Evolutionary conservation across 2,113 vertebrate species (phyloP), one percentile per base, ranked within the genome.

Genomic region (Leucopternis melanops): DNA sequence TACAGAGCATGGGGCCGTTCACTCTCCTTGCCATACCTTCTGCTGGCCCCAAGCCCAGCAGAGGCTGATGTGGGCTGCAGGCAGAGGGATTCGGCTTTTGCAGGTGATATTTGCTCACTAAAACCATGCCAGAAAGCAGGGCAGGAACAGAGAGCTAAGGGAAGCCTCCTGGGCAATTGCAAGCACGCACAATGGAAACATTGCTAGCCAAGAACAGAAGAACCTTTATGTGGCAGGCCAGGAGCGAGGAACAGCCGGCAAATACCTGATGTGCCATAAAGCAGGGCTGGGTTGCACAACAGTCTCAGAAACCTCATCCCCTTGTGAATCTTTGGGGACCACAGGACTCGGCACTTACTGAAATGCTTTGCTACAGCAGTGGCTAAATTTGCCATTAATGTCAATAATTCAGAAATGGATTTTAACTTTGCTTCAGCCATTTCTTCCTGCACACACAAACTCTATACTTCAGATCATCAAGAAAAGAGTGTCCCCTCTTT

Each of bases 1-100:
- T 11, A 6, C 9, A 32, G 52, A 40, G 29, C 14, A 1, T 2
- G 1, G 57, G 19, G 16, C 47, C 21, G 47, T 67, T 45, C 0
- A 3, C 13, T n/a, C 45, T 47, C 45, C 34, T 16, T 27, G 31
- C 57, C 32, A 6, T 7, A 25, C n/a, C 31, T 63, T 18, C 49
- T 3, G 5, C 49, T 2, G 1, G 47, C 38, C 57, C 23, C 5
- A 2, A 21, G 55, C 57, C 57, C 71, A 18, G 32, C 44, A 45
- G 57, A 63, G 23, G 45, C 75, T 50, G 26, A 25, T 22, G 18
- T 16, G 25, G 52, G 65, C 72, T 72, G n/a, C 22, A 23, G 20
- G 32, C 4, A 0, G 40, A 55, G 19, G 18, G 47, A 61, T 49
- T 45, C 2, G 1, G 70, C 82, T 66, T 79, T 42, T 36, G 38